Evolutionary conservation across 2,888 invertebrate genomes (phyloP), one percentile per base, ranked within the genome.

Genomic region (Danaus chrysippus): DNA sequence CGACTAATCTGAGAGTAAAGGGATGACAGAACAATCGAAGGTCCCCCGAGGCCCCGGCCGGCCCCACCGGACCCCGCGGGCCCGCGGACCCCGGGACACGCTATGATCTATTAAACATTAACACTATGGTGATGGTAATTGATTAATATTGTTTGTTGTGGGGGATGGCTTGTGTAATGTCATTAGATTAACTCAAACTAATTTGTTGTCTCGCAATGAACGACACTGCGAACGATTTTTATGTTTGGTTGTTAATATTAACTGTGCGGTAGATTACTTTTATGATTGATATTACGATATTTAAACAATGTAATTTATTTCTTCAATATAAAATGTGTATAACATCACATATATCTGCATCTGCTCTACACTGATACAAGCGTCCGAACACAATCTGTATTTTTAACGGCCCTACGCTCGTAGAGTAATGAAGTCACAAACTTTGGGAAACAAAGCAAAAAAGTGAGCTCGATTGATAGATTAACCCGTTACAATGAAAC

Each of bases 1-100:
- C 62, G 64, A 70, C 71, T 74, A 73, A 73, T 73, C 73, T 69
- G 63, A 58, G 63, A 61, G 70, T 71, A 72, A 70, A 69, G 71
- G 71, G 72, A 71, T 70, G 70, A 71, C 68, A 70, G 71, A 63
- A 64, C 69, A 71, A 69, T 44, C 12, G 54, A 23, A 44, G 11
- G 54, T 54, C 59, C 59, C 54, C 44, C 44, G 54, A 54, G 59
- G 23, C 34, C 43, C 10, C 13, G 15, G 19, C 54, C 46, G 54
- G 34, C 54, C 44, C n/a, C 17, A 34, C 11, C 5, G 58, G 42
- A 15, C 23, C 34, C 54, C 43, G 13, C 42, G 42, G 42, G n/a
- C 34, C 54, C 43, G 13, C 42, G 42, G 42, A 19, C 43, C 42
- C 53, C 53, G 19, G 23, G 8, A 34, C 23, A 53, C 15, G 23